Evolutionary conservation across 2,113 vertebrate species (phyloP).

Genomic region (Oryzias woworae): DNA sequence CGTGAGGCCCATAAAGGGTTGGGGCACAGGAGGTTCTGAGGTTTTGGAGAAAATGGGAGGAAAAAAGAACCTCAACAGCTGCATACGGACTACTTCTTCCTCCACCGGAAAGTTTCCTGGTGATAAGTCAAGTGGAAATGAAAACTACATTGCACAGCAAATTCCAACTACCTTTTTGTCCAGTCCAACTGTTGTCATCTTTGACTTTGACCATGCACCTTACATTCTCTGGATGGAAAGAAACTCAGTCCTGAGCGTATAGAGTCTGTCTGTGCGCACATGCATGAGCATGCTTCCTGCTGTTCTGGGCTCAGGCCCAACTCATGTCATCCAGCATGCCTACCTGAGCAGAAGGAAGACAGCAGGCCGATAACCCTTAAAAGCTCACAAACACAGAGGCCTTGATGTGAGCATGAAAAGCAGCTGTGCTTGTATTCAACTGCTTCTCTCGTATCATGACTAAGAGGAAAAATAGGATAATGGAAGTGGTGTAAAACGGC

Average conservation of each 20-base stretch:
- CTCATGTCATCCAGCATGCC: slow-evolving; percentile 38
- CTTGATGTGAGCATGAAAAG: slow-evolving; percentile 69
- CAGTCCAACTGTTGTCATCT: slow-evolving; percentile 34
- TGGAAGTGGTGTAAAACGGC: slow-evolving; percentile 73
- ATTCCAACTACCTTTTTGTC: slow-evolving; percentile 55
- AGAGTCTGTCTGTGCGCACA: slow-evolving; percentile 1
- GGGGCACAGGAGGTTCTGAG: slow-evolving; percentile 15
- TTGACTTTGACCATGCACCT: slow-evolving; percentile 46
- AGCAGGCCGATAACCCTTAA: slow-evolving; percentile 51
- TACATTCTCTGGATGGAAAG: slow-evolving; percentile 53
- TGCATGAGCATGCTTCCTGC: neutral
- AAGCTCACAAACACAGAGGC: slow-evolving; percentile 49
- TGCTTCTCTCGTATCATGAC: slow-evolving; percentile 67
- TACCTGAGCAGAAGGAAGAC: slow-evolving; percentile 65
- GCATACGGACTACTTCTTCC: slow-evolving; percentile 56
- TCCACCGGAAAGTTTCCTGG: slow-evolving; percentile 66
- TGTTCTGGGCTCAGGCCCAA: slow-evolving; percentile 35
- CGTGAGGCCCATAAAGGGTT: slow-evolving; percentile 23
- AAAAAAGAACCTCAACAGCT: slow-evolving; percentile 48
- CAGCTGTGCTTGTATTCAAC: slow-evolving; percentile 63
- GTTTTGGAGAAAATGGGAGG: neutral
- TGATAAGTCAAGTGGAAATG: slow-evolving; percentile 76
- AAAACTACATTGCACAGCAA: slow-evolving; percentile 70
- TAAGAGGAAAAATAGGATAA: slow-evolving; percentile 76
- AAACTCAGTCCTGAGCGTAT: slow-evolving; percentile 10